phyloP scores from a whole-genome alignment of 2,888 invertebrate species.

The Strigamia crassipes region DNA sequence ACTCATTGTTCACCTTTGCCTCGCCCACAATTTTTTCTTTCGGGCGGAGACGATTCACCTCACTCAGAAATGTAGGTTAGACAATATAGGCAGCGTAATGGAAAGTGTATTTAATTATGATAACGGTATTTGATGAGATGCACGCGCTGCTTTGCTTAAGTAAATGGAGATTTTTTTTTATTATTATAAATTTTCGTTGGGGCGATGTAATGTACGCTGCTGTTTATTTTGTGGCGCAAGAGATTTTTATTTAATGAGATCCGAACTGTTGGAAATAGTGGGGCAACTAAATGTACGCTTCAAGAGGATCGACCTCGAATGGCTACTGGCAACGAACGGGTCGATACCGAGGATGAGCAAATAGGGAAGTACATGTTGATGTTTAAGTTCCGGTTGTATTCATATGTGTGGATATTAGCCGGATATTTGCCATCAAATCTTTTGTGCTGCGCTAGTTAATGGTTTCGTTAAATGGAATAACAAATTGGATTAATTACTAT shows the following conservation, averaged over 20 bases:
- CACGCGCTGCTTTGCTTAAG: conserved; percentile 11
- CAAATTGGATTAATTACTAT: conserved; percentile 21
- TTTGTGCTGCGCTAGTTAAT: not conserved
- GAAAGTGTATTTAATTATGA: conserved; percentile 29
- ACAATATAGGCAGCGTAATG: not conserved
- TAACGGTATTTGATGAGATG: conserved; percentile 6
- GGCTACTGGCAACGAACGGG: not conserved
- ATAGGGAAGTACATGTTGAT: conserved; percentile 13
- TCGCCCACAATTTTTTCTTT: too few relatives aligned
- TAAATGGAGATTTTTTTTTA: not conserved
- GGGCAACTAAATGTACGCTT: not conserved
- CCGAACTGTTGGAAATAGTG: not conserved
- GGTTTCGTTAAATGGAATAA: not conserved
- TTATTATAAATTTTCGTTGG: not conserved
- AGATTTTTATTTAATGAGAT: conserved; percentile 2
- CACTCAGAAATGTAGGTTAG: not conserved
- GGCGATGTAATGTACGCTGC: too few relatives aligned
- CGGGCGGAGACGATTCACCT: too few relatives aligned
- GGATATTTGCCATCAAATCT: not conserved
- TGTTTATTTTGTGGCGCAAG: not conserved
- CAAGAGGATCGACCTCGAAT: conserved; percentile 8
- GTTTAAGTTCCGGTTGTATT: not conserved
- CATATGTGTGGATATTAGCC: not conserved
- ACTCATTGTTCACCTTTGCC: too few relatives aligned
- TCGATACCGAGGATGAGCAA: conserved; percentile 25